Evolutionary conservation across 1,140 invertebrate species (phyloP).

Genomic region (Sarcophaga peregrina): DNA sequence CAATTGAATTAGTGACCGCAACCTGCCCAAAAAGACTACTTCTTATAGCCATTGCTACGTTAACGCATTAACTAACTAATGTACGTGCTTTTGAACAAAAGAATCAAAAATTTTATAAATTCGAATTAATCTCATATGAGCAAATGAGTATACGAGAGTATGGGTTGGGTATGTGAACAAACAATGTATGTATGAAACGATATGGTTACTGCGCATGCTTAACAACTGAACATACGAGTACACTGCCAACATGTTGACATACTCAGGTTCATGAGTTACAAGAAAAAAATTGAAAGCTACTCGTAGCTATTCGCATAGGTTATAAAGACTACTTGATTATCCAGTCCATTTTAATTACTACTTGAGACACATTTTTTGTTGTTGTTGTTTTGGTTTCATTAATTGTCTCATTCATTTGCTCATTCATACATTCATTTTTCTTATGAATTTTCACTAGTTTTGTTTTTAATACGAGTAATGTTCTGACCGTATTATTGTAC

Average conservation of each 20-base stretch:
- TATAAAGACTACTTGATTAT: slow-evolving; percentile 3
- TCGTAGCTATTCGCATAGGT: neutral
- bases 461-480: neutral
- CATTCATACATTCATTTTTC: too few relatives aligned
- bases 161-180: neutral
- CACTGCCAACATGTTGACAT: too few relatives aligned
- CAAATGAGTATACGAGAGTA: neutral
- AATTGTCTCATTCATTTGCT: too few relatives aligned
- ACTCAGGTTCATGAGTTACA: too few relatives aligned
- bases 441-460: slow-evolving; percentile 7
- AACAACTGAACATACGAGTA: neutral
- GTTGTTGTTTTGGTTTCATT: too few relatives aligned
- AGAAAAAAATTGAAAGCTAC: neutral
- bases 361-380: neutral
- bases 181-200: neutral
- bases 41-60: neutral
- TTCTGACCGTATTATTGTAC: too few relatives aligned
- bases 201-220: slow-evolving; percentile 11
- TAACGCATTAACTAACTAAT: neutral
- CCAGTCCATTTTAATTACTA: slow-evolving; percentile 5
- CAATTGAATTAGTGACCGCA: neutral
- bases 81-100: slow-evolving; percentile 18
- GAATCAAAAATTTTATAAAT: neutral
- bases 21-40: neutral
- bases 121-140: neutral